phyloP scores from a whole-genome alignment of 1,140 invertebrate species.

The Ostrea edulis region DNA sequence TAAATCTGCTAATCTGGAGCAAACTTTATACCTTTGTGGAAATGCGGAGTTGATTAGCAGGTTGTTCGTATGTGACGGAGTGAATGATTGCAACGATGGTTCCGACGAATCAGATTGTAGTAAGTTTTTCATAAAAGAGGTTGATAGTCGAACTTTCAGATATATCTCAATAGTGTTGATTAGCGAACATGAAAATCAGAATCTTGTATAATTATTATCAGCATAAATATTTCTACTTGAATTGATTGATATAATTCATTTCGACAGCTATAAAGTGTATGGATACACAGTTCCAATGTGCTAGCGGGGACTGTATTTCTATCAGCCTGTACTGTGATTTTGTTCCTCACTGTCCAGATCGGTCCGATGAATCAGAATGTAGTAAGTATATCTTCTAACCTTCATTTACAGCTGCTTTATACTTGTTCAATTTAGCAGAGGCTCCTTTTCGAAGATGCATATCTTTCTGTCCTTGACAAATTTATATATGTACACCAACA shows the following conservation, averaged over 20 bases:
- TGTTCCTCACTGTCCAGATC: conserved; percentile 77
- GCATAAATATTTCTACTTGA: no score
- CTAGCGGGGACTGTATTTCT: conserved; percentile 65
- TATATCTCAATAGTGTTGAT: no score
- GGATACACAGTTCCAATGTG: conserved; percentile 12
- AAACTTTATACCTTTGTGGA: conserved; percentile 12
- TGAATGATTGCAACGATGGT: conserved; percentile 40
- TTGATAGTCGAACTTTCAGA: no score
- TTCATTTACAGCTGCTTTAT: no score
- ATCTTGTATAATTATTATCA: no score
- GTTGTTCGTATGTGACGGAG: conserved; percentile 48
- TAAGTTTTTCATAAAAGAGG: conserved; percentile 26
- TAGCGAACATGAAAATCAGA: no score
- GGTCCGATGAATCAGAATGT: conserved; percentile 70
- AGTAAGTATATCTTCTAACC: conserved; percentile 54
- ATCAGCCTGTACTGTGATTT: conserved; percentile 84
- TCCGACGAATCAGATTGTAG: conserved; percentile 47
- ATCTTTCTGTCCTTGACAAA: no score
- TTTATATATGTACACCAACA: no score
- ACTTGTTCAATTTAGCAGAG: no score
- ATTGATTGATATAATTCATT: background rate
- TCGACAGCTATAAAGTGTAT: conserved; percentile 18
- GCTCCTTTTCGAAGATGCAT: no score
- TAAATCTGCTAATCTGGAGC: background rate
- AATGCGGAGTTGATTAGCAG: conserved; percentile 32